Percentiles rank a stretch among this genome's conserved stretches.
phyloP scores from a whole-genome alignment of 2,888 invertebrate species.

The Acleris literana region DNA sequence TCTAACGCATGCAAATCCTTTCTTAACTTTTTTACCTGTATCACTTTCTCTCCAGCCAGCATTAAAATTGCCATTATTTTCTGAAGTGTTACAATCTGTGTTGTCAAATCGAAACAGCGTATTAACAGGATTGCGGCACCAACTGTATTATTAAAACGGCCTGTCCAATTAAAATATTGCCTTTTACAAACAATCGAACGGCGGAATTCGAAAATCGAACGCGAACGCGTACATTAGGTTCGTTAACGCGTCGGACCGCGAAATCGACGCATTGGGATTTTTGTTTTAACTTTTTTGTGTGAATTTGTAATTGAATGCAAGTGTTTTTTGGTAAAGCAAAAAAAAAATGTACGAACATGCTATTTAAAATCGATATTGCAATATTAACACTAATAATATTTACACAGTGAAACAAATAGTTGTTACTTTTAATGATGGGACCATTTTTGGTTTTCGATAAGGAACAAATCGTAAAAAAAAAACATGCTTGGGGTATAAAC shows the following conservation, averaged over 20 bases:
- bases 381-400: too few relatives aligned
- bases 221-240: conserved; percentile 48
- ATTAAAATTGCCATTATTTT: conserved; percentile 30
- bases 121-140: conserved; percentile 43
- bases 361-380: too few relatives aligned
- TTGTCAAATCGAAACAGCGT: conserved; percentile 38
- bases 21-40: neutral
- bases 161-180: conserved; percentile 62
- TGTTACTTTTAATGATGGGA: too few relatives aligned
- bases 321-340: too few relatives aligned
- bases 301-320: conserved; percentile 1
- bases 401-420: too few relatives aligned
- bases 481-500: too few relatives aligned
- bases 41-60: conserved; percentile 10
- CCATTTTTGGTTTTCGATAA: too few relatives aligned
- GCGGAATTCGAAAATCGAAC: conserved; percentile 45
- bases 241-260: conserved; percentile 48
- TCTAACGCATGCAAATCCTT: too few relatives aligned
- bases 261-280: conserved; percentile 26
- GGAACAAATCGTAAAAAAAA: too few relatives aligned
- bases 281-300: conserved; percentile 15
- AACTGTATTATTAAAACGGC: conserved; percentile 46
- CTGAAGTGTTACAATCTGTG: conserved; percentile 26
- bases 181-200: conserved; percentile 54
- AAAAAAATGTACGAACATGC: too few relatives aligned